Evolutionary conservation across 2,113 vertebrate genomes (phyloP).

Genomic region (Chlamydotis undulata): DNA sequence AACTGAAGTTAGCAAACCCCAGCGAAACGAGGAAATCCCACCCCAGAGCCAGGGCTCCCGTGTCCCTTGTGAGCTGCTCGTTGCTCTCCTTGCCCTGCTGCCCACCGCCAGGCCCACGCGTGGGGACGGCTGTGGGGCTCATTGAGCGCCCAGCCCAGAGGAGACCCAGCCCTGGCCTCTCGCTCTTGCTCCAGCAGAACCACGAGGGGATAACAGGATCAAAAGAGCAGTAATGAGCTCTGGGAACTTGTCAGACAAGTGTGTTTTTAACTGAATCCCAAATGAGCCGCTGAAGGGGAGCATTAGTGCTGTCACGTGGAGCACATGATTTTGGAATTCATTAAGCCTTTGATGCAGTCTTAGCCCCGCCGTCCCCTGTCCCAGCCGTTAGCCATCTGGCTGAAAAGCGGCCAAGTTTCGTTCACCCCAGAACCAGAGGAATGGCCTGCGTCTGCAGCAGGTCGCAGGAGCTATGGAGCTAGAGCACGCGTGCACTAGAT

Average conservation of each 20-base stretch:
- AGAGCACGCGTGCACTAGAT: background rate
- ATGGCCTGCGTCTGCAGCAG: background rate
- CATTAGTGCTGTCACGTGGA: conserved; percentile 60
- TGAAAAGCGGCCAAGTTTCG: conserved; percentile 20
- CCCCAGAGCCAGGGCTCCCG: fast-evolving
- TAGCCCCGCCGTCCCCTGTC: background rate
- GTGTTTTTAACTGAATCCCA: conserved; percentile 43
- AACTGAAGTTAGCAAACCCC: background rate
- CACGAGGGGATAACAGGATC: conserved; percentile 23
- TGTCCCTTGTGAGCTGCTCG: fast-evolving
- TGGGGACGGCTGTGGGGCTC: background rate
- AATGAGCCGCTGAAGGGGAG: conserved; percentile 18
- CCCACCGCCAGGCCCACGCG: background rate
- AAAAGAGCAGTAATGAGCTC: conserved; percentile 31
- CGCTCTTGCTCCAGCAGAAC: background rate
- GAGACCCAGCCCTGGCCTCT: background rate
- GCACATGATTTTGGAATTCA: conserved; percentile 69
- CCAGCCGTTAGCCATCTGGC: conserved; percentile 28
- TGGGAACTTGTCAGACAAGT: conserved; percentile 49
- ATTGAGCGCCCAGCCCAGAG: fast-evolving
- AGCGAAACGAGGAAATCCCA: background rate
- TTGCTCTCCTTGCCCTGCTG: background rate
- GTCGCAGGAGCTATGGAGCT: background rate
- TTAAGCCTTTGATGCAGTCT: conserved; percentile 56
- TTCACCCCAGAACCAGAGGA: background rate